Conservation (phyloP, 2,888 invertebrate species). For the Drosophila gaucha region DNA sequence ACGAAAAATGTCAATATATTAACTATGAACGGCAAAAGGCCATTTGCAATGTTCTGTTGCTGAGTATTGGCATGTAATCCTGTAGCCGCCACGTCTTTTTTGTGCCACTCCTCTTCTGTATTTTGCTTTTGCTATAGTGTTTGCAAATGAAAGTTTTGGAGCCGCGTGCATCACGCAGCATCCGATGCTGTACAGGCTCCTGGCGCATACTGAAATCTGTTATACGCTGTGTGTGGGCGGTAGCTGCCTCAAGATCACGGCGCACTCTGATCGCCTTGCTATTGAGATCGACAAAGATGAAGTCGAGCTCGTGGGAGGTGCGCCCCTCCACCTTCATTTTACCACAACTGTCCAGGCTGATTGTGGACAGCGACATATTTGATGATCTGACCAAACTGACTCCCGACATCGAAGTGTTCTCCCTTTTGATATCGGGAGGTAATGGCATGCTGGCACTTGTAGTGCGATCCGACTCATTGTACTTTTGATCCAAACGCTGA, state of each 20-base stretch:
- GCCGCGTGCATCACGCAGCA: constrained; percentile 30
- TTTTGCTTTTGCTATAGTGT: constrained; percentile 30
- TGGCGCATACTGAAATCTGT: constrained; percentile 36
- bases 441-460: constrained; percentile 1
- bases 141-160: constrained; percentile 33
- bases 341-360: constrained; percentile 17
- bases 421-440: background rate
- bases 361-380: constrained; percentile 13
- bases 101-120: background rate
- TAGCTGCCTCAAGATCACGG: constrained; percentile 48
- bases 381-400: constrained; percentile 2
- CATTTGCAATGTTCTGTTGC: constrained; percentile 4
- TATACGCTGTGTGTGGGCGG: constrained; percentile 47
- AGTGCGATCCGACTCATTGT: constrained; percentile 48
- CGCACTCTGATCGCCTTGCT: constrained; percentile 62
- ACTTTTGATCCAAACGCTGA: constrained; percentile 45
- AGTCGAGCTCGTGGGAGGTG: constrained; percentile 43
- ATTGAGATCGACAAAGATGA: constrained; percentile 44
- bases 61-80: constrained; percentile 14
- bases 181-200: constrained; percentile 35
- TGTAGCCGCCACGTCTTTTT: constrained; percentile 16
- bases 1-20: background rate
- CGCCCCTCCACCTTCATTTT: constrained; percentile 37
- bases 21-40: constrained; percentile 4
- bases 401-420: background rate